A percentile compares a stretch with the other conserved stretches of the same genome.
Conservation (phyloP, 2,888 invertebrate genomes). For the Clostera curtula region DNA sequence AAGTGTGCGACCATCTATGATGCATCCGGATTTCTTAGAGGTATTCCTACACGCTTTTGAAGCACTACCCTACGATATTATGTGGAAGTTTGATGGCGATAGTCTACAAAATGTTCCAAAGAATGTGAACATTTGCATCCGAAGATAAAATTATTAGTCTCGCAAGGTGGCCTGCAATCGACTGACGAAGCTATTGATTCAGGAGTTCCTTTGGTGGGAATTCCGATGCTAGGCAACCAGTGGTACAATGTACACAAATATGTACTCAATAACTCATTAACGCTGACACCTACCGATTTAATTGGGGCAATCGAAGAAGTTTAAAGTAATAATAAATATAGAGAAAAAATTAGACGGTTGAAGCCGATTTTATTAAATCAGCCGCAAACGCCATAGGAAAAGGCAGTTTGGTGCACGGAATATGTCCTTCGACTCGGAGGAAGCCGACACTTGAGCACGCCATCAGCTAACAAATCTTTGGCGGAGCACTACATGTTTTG, state of each 20-base stretch:
- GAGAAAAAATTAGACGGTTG: slow-evolving; percentile 15
- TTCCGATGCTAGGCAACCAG: slow-evolving; percentile 43
- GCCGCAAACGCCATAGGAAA: slow-evolving; percentile 21
- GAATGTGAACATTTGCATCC: slow-evolving; percentile 1
- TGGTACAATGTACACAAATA: slow-evolving; percentile 31
- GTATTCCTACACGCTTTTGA: slow-evolving; percentile 7
- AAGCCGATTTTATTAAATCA: slow-evolving; percentile 21
- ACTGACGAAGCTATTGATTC: slow-evolving; percentile 40
- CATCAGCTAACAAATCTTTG: slow-evolving; percentile 24
- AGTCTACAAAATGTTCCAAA: slow-evolving; percentile 8
- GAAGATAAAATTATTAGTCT: slow-evolving; percentile 30
- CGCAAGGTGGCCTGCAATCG: slow-evolving; percentile 46
- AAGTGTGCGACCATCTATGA: slow-evolving; percentile 8
- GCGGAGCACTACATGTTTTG: slow-evolving; percentile 12
- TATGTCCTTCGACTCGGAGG: slow-evolving; percentile 28
- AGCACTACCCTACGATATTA: slow-evolving; percentile 12
- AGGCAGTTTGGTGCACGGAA: slow-evolving; percentile 31
- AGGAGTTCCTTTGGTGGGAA: slow-evolving; percentile 33
- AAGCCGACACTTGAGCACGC: slow-evolving; percentile 21
- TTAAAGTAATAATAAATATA: slow-evolving; percentile 13
- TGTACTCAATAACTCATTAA: slow-evolving; percentile 3
- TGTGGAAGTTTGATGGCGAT: slow-evolving; percentile 18
- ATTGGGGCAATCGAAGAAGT: slow-evolving; percentile 16
- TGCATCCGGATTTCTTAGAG: slow-evolving; percentile 7
- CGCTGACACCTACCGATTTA: slow-evolving; percentile 10